Evolutionary conservation across 2,888 invertebrate genomes (phyloP).

Genomic region (Macrostomum cliftonense): DNA sequence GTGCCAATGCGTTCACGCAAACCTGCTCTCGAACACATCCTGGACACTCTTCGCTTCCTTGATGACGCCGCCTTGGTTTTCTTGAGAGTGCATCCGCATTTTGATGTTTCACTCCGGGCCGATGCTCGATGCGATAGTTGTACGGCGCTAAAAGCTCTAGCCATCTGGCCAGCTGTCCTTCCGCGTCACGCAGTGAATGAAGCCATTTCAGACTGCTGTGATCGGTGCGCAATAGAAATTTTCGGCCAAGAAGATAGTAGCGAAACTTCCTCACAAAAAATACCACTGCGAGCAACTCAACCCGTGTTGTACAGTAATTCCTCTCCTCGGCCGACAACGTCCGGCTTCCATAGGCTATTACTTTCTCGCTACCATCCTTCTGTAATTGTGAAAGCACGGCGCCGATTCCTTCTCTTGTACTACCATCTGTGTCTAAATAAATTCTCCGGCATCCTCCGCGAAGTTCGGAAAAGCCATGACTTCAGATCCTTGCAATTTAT

Average conservation of each 20-base stretch:
- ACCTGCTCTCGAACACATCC: no score
- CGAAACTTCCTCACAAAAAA: conserved; percentile 33
- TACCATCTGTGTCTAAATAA: neutral
- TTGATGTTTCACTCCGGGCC: conserved; percentile 29
- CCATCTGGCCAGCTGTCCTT: conserved; percentile 39
- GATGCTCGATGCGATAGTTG: conserved; percentile 29
- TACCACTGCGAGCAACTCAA: conserved; percentile 15
- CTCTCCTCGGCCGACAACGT: neutral
- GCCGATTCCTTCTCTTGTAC: neutral
- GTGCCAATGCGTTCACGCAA: no score
- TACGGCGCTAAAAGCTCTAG: conserved; percentile 32
- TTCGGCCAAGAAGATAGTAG: conserved; percentile 31
- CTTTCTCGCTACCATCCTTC: neutral
- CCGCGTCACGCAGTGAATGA: conserved; percentile 29
- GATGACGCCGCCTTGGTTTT: no score
- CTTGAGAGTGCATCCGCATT: conserved; percentile 32
- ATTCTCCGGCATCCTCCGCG: neutral
- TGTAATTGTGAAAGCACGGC: conserved; percentile 1
- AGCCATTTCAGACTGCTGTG: conserved; percentile 41
- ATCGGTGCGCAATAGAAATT: conserved; percentile 33
- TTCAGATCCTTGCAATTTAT: neutral
- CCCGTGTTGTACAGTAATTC: neutral
- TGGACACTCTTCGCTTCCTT: no score
- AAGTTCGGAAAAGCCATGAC: neutral
- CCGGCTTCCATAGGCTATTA: neutral